phyloP scores from a whole-genome alignment of 2,888 invertebrate genomes.

The Hyalella azteca region DNA sequence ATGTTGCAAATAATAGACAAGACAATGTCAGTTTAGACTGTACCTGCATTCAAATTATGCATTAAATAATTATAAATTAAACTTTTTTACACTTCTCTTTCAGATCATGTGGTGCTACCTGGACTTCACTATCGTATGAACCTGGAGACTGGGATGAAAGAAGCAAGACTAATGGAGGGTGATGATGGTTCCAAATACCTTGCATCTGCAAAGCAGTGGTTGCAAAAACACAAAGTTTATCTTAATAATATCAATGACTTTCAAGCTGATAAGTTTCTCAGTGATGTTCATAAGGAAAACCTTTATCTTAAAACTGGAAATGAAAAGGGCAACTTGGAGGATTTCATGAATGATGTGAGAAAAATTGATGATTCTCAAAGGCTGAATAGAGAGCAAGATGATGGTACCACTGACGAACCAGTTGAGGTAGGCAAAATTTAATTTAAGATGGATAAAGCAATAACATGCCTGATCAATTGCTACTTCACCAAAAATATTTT shows the following conservation, averaged over 20 bases:
- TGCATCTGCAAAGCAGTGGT: neutral
- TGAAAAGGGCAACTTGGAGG: neutral
- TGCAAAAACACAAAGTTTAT: neutral
- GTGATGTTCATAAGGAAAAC: neutral
- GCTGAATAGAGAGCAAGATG: too few relatives aligned
- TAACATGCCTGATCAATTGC: too few relatives aligned
- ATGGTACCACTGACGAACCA: too few relatives aligned
- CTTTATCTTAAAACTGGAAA: neutral
- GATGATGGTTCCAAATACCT: slow-evolving; percentile 60
- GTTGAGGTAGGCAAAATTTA: too few relatives aligned
- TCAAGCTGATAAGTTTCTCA: neutral
- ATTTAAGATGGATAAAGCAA: too few relatives aligned
- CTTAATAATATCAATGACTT: too few relatives aligned
- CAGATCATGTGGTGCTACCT: slow-evolving; percentile 74
- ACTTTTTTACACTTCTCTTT: slow-evolving; percentile 58
- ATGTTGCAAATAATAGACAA: neutral
- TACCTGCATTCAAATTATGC: neutral
- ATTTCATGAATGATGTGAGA: neutral
- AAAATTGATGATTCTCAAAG: neutral
- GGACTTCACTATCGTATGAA: slow-evolving; percentile 79
- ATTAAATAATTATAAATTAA: neutral
- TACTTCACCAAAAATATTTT: too few relatives aligned
- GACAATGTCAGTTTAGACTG: neutral
- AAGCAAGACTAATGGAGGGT: slow-evolving; percentile 74
- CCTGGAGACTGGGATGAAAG: slow-evolving; percentile 75